These are phyloP conservation scores for Enchytraeus crypticus DNA, from an alignment of 2,888 invertebrate species.

Conservation along the genomic window DNA sequence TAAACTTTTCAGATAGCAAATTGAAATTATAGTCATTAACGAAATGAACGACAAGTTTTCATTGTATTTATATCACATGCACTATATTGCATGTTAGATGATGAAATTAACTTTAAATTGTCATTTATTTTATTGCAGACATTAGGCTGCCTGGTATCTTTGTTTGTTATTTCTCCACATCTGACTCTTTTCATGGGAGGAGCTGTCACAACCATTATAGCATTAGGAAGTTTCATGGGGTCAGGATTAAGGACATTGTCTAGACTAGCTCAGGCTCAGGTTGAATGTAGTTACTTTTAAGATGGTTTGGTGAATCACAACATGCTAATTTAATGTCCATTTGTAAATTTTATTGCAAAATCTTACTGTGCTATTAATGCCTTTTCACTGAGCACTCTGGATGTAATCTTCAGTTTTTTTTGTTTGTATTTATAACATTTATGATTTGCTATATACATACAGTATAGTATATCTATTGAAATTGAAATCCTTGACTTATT, in stretches of 20 bases:
- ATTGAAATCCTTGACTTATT: too few relatives aligned
- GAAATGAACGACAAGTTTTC: too few relatives aligned
- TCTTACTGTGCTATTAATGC: too few relatives aligned
- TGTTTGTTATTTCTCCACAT: conserved; percentile 80
- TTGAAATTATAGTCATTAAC: too few relatives aligned
- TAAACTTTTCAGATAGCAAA: too few relatives aligned
- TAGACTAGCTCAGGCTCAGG: conserved; percentile 72
- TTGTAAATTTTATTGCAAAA: background rate
- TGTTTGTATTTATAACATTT: background rate
- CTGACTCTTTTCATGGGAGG: conserved; percentile 74
- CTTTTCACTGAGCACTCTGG: too few relatives aligned
- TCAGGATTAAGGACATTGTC: conserved; percentile 67
- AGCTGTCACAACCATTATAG: conserved; percentile 76
- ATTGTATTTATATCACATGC: too few relatives aligned
- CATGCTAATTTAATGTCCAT: background rate
- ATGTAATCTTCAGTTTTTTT: background rate
- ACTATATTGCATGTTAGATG: too few relatives aligned
- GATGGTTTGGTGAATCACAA: background rate
- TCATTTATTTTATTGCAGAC: conserved; percentile 30
- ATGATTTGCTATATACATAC: too few relatives aligned
- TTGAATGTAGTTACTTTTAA: conserved; percentile 37
- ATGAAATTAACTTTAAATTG: background rate
- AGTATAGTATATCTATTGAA: too few relatives aligned
- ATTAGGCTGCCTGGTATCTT: conserved; percentile 52
- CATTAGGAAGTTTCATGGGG: conserved; percentile 75